Conservation (phyloP, 2,888 invertebrate species). For the Nephrotoma flavescens region DNA sequence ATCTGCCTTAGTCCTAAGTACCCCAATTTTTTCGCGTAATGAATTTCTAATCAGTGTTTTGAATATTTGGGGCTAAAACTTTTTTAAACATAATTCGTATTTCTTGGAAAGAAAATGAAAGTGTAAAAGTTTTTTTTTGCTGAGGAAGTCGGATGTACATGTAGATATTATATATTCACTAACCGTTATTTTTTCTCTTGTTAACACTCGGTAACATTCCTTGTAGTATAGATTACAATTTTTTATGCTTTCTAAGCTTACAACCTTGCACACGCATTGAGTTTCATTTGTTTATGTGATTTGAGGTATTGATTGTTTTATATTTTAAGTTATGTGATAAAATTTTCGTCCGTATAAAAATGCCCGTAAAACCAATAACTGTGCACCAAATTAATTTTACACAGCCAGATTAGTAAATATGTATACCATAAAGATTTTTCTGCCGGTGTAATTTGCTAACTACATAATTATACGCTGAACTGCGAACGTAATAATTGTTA, state of each 20-base stretch:
- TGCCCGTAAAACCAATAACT: neutral
- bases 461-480: neutral
- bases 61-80: neutral
- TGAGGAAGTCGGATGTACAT: neutral
- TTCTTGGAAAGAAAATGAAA: neutral
- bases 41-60: neutral
- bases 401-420: too few relatives aligned
- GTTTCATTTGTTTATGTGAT: neutral
- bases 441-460: neutral
- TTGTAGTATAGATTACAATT: neutral
- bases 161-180: neutral
- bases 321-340: too few relatives aligned
- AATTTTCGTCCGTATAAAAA: too few relatives aligned
- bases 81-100: neutral
- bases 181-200: neutral
- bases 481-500: neutral
- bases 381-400: too few relatives aligned
- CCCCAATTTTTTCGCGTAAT: neutral
- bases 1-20: neutral
- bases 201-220: neutral
- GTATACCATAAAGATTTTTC: too few relatives aligned
- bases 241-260: neutral
- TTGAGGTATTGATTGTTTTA: neutral
- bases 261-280: neutral
- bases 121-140: neutral